phyloP scores from a whole-genome alignment of 2,113 vertebrate genomes.

The Poeciliopsis retropinna region DNA sequence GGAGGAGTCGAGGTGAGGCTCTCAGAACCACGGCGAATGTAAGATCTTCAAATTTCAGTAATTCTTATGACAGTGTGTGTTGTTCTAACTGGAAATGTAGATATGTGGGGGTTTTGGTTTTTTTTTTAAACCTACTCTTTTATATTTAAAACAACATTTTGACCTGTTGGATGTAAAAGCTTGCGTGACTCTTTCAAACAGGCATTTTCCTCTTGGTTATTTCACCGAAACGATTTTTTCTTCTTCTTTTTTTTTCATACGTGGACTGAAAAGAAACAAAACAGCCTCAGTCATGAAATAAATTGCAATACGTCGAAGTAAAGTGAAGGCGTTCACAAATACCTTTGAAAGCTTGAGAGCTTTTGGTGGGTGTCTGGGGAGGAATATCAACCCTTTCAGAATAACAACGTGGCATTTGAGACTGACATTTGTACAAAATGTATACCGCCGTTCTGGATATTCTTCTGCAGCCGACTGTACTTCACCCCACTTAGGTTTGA shows the following conservation, averaged over 20 bases:
- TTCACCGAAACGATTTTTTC: neutral
- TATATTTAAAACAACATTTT: neutral
- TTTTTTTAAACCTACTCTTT: neutral
- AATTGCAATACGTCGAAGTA: constrained; percentile 19
- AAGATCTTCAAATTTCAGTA: too few relatives aligned
- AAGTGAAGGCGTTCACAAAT: constrained; percentile 4
- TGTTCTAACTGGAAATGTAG: neutral
- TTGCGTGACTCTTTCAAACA: neutral
- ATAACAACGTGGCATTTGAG: constrained; percentile 29
- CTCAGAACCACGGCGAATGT: too few relatives aligned
- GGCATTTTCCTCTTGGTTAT: neutral
- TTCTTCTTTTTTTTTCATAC: neutral
- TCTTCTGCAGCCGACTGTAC: constrained; percentile 14
- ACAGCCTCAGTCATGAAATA: neutral
- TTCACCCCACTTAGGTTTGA: constrained; percentile 5
- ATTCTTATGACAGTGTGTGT: neutral
- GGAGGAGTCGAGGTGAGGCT: too few relatives aligned
- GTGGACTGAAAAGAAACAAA: constrained; percentile 3
- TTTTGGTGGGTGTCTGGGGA: constrained; percentile 20
- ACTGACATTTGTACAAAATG: constrained; percentile 22
- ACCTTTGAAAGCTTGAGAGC: constrained; percentile 28
- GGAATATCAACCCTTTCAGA: constrained; percentile 25
- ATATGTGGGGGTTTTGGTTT: too few relatives aligned
- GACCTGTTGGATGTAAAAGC: neutral
- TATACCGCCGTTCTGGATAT: constrained; percentile 6